Conservation (phyloP, 2,888 invertebrate species). For the Drymonia ruficornis region DNA sequence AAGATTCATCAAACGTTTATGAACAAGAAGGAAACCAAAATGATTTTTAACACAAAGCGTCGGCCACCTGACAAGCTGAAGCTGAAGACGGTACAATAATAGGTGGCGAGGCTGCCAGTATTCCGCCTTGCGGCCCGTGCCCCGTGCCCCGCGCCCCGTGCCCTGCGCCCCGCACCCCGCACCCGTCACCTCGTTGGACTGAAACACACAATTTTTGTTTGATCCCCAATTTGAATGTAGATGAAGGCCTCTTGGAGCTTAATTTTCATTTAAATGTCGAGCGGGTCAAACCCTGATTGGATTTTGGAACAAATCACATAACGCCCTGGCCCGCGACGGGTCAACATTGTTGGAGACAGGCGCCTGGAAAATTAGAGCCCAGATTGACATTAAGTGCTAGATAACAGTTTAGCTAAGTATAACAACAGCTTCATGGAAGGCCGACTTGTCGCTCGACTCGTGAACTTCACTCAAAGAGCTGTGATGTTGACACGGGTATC, state of each 20-base stretch:
- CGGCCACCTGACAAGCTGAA: slow-evolving; percentile 3
- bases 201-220: slow-evolving; percentile 1
- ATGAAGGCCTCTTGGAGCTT: slow-evolving; percentile 4
- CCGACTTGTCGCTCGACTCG: background rate
- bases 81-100: slow-evolving; percentile 2
- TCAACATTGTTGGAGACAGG: background rate
- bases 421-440: background rate
- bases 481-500: background rate
- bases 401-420: background rate
- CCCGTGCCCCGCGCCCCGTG: slow-evolving; percentile 5
- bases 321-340: background rate
- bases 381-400: background rate
- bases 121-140: background rate
- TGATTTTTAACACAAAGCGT: background rate
- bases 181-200: slow-evolving; percentile 7
- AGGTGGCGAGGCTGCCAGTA: background rate
- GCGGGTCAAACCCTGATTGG: slow-evolving; percentile 1
- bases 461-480: background rate
- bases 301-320: background rate
- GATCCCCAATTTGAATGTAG: slow-evolving; percentile 3
- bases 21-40: background rate
- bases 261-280: slow-evolving; percentile 6
- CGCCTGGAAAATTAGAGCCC: background rate
- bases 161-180: slow-evolving; percentile 5
- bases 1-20: slow-evolving; percentile 2